Evolutionary conservation across 2,113 vertebrate species (phyloP).

Genomic region (Craseonycteris thonglongyai): DNA sequence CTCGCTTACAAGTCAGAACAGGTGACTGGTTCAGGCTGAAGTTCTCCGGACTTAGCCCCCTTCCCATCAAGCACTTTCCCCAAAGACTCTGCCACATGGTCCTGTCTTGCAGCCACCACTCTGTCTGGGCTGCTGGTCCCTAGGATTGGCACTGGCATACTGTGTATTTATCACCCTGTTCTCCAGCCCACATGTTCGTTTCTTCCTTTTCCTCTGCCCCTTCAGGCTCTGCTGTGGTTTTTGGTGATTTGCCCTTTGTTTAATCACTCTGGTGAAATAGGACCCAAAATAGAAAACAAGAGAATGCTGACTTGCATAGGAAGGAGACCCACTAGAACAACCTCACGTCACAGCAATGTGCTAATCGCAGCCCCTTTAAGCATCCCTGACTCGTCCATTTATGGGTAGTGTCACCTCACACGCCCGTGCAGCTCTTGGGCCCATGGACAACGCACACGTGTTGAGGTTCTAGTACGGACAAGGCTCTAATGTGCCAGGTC

Average conservation of each 20-base stretch:
- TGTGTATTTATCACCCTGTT: background rate
- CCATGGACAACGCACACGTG: accelerated
- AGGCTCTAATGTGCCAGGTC: background rate
- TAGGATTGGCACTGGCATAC: background rate
- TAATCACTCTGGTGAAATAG: slow-evolving; percentile 34
- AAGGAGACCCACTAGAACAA: background rate
- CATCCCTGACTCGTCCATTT: background rate
- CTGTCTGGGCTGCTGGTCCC: background rate
- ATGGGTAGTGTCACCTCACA: background rate
- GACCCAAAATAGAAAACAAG: slow-evolving; percentile 47
- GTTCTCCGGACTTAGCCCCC: background rate
- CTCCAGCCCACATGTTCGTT: background rate
- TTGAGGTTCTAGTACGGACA: background rate
- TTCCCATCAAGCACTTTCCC: background rate
- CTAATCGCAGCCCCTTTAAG: background rate
- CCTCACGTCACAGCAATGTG: background rate
- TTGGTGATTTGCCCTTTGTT: slow-evolving; percentile 54
- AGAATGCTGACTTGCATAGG: background rate
- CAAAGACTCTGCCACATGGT: background rate
- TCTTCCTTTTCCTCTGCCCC: slow-evolving; percentile 30
- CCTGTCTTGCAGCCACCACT: background rate
- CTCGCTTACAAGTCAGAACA: background rate
- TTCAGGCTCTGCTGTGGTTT: slow-evolving; percentile 34
- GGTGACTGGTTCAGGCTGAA: background rate
- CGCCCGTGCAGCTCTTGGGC: background rate